Percentiles rank a stretch among this genome's conserved stretches.
These are phyloP conservation scores for Zophobas morio DNA, from an alignment of 1,140 invertebrate species.

Conservation along the genomic window DNA sequence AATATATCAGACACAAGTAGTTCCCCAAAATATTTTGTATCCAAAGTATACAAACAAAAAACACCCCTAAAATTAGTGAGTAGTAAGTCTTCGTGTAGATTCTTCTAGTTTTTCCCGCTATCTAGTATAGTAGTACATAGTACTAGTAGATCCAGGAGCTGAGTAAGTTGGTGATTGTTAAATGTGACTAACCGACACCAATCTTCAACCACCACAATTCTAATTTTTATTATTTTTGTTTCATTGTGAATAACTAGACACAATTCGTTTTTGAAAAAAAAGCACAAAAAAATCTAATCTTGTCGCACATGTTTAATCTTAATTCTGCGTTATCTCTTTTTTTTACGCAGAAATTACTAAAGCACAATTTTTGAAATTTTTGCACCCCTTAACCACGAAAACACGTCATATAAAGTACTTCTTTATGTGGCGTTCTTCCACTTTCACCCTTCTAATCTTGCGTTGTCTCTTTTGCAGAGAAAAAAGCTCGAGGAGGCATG, in stretches of 20 bases:
- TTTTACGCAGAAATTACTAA: neutral
- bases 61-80: conserved; percentile 21
- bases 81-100: conserved; percentile 5
- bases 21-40: too few species aligned
- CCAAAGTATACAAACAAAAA: neutral
- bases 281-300: too few species aligned
- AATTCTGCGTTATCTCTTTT: neutral
- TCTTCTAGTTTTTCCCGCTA: conserved; percentile 2
- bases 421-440: conserved; percentile 15
- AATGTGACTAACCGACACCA: conserved; percentile 23
- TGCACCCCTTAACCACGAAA: neutral
- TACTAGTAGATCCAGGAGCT: conserved; percentile 21
- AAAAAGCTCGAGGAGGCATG: conserved; percentile 70
- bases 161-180: conserved; percentile 28
- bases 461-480: conserved; percentile 70
- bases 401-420: conserved; percentile 5
- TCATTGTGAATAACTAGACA: too few species aligned
- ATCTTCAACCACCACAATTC: conserved; percentile 5
- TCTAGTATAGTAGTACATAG: conserved; percentile 3
- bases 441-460: conserved; percentile 18
- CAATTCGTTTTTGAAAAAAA: too few species aligned
- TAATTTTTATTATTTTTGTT: too few species aligned
- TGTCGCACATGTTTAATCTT: neutral
- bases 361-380: neutral
- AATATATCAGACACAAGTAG: too few species aligned